phyloP scores from a whole-genome alignment of 2,888 invertebrate genomes.

The Cataglyphis altisquamis region DNA sequence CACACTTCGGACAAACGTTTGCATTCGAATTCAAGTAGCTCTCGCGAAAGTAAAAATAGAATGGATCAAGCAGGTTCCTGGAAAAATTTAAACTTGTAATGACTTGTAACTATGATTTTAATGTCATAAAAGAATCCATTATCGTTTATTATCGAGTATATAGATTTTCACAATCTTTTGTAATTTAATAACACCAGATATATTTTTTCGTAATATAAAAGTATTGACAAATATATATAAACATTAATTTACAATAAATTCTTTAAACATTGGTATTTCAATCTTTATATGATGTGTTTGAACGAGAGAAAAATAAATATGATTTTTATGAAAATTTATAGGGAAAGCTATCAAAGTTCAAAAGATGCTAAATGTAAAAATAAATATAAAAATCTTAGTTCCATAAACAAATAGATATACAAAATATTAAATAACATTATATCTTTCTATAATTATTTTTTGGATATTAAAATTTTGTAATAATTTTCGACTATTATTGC shows the following conservation, averaged over 20 bases:
- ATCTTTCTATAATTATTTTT: not conserved
- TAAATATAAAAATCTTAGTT: not conserved
- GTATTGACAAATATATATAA: not conserved
- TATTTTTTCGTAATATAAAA: not conserved
- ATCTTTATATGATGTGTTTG: not conserved
- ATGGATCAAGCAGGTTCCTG: constrained; percentile 47
- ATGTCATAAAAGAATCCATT: not conserved
- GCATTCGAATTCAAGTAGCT: constrained; percentile 5
- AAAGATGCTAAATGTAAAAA: not conserved
- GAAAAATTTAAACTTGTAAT: constrained; percentile 47
- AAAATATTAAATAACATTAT: not conserved
- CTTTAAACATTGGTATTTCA: not conserved
- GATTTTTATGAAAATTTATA: not conserved
- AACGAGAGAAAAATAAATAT: not conserved
- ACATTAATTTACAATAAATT: not conserved
- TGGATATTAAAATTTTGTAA: not conserved
- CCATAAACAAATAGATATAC: not conserved
- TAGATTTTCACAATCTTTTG: not conserved
- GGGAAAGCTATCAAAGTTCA: not conserved
- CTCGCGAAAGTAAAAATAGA: constrained; percentile 45
- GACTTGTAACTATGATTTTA: not conserved
- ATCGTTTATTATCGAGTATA: not conserved
- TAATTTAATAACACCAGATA: not conserved
- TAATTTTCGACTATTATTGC: not conserved
- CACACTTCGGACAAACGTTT: constrained; percentile 48